Evolutionary conservation across 2,113 vertebrate species (phyloP).

Genomic region (Aegithalos caudatus): DNA sequence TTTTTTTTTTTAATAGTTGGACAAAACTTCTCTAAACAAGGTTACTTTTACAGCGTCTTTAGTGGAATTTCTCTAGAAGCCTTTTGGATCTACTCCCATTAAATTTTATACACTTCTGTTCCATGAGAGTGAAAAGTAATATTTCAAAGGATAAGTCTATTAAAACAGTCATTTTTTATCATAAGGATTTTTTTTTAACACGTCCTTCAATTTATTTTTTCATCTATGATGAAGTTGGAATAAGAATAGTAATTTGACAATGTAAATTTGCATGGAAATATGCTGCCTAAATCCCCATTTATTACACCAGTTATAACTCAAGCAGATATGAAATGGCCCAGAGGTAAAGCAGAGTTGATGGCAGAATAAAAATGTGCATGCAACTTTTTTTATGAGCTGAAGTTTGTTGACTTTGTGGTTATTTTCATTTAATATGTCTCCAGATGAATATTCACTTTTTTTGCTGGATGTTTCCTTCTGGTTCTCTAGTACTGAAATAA

Average conservation of each 20-base stretch:
- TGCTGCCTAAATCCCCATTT: conserved; percentile 35
- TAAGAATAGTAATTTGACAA: conserved; percentile 30
- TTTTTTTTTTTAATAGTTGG: neutral
- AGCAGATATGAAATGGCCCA: conserved; percentile 46
- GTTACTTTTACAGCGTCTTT: neutral
- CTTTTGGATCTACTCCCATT: neutral
- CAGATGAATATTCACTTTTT: neutral
- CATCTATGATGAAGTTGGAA: neutral
- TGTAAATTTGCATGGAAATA: conserved; percentile 56
- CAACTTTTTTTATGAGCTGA: conserved; percentile 31
- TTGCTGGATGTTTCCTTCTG: neutral
- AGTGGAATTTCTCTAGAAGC: neutral
- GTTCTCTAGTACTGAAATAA: neutral
- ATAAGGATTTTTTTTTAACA: neutral
- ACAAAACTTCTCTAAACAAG: neutral
- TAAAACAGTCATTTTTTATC: neutral
- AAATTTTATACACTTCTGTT: neutral
- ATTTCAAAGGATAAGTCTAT: conserved; percentile 1
- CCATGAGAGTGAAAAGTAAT: neutral
- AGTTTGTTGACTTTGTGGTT: conserved; percentile 26
- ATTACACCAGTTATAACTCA: conserved; percentile 42
- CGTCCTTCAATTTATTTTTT: neutral
- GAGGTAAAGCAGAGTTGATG: conserved; percentile 28
- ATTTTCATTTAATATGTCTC: conserved; percentile 23
- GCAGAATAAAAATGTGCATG: neutral